Evolutionary conservation across 1,140 invertebrate species (phyloP).

Genomic region (Orussus abietinus): DNA sequence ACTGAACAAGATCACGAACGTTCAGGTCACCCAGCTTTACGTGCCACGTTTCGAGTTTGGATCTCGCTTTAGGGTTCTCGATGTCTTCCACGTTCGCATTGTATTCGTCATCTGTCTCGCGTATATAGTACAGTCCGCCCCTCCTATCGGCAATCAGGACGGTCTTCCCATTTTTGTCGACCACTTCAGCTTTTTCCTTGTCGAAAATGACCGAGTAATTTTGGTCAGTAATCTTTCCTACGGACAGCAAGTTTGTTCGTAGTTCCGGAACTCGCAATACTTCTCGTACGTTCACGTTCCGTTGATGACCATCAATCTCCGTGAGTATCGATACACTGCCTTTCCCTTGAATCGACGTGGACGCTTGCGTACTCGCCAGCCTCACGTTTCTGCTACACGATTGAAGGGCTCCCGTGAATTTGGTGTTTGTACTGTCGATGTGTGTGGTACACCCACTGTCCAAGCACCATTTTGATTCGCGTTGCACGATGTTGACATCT

Average conservation of each 20-base stretch:
- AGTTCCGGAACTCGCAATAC: slow-evolving; percentile 11
- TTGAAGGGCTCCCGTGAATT: slow-evolving; percentile 8
- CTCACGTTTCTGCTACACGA: no score
- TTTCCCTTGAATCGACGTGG: no score
- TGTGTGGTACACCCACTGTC: slow-evolving; percentile 19
- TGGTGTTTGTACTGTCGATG: not conserved
- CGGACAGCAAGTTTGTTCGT: slow-evolving; percentile 9
- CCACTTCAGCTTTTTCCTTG: slow-evolving; percentile 2
- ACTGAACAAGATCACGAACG: slow-evolving; percentile 6
- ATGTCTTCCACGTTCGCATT: slow-evolving; percentile 9
- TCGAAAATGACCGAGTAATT: slow-evolving; percentile 1
- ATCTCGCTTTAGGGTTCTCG: slow-evolving; percentile 18
- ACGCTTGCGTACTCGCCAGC: no score
- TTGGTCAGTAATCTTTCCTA: slow-evolving; percentile 9
- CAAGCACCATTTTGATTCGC: slow-evolving; percentile 17
- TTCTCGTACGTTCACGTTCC: no score
- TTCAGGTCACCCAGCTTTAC: slow-evolving; percentile 17
- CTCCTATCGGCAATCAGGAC: slow-evolving; percentile 9
- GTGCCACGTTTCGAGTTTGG: slow-evolving; percentile 17
- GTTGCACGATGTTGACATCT: no score
- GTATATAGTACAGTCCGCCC: slow-evolving; percentile 6
- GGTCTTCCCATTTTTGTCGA: slow-evolving; percentile 2
- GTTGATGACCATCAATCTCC: no score
- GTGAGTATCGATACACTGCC: no score
- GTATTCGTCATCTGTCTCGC: not conserved